Conservation (phyloP, 92 coral and sea anemone species). For the Diadumene lineata region DNA sequence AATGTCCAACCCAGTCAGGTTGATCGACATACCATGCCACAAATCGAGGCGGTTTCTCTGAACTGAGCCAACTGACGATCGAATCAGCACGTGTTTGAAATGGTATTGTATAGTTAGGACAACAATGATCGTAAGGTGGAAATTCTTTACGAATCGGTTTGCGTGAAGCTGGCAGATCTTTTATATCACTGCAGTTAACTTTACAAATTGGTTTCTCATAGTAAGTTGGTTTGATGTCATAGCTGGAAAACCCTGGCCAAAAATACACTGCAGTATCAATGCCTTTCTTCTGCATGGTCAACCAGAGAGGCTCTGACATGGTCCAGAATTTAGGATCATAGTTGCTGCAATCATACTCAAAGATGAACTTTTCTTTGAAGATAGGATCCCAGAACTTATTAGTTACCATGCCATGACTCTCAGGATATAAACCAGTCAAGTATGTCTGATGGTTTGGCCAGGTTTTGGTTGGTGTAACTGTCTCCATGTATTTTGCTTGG, state of each 20-base stretch:
- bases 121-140: constrained; percentile 1
- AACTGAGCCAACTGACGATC: not conserved
- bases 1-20: constrained; percentile 5
- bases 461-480: not conserved
- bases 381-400: not conserved
- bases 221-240: constrained; percentile 1
- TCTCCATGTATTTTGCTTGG: constrained; percentile 5
- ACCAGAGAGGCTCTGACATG: not conserved
- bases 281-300: not conserved
- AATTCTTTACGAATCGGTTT: not conserved
- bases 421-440: not conserved
- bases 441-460: constrained; percentile 1
- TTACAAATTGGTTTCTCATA: not conserved
- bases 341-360: not conserved
- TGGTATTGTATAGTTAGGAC: not conserved
- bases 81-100: not conserved
- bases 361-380: not conserved
- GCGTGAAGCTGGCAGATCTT: not conserved
- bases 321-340: constrained; percentile 1
- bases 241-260: constrained; percentile 5
- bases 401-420: not conserved
- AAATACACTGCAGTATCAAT: constrained; percentile 1
- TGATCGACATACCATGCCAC: not conserved
- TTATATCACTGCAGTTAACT: not conserved
- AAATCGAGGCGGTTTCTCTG: constrained; percentile 3